These are phyloP conservation scores for Trichonephila clavata DNA, from an alignment of 1,140 invertebrate species.

Conservation along the genomic window DNA sequence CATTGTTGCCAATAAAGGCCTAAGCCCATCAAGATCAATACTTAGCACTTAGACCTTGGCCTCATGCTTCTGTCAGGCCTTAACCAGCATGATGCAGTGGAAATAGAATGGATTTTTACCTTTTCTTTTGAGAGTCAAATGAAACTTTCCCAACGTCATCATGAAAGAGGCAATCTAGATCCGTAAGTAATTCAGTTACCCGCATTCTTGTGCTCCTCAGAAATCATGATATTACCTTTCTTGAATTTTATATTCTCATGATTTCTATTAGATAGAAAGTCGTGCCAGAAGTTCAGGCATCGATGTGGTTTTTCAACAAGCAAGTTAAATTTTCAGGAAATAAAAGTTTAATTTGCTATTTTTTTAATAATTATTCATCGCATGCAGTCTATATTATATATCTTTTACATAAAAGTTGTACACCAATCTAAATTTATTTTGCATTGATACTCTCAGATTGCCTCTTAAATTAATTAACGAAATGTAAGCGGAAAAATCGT, in stretches of 20 bases:
- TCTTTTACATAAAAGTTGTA: too few species aligned
- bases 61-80: conserved; percentile 34
- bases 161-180: conserved; percentile 40
- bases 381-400: too few species aligned
- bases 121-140: conserved; percentile 51
- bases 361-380: too few species aligned
- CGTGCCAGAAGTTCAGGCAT: too few species aligned
- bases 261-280: neutral
- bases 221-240: neutral
- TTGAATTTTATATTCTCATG: neutral
- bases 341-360: too few species aligned
- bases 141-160: conserved; percentile 53
- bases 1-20: conserved; percentile 76
- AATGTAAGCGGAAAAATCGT: too few species aligned
- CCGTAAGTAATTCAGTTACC: conserved; percentile 24
- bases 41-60: conserved; percentile 65
- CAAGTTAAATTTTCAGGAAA: too few species aligned
- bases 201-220: conserved; percentile 7
- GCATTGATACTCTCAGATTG: too few species aligned
- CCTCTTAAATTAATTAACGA: too few species aligned
- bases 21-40: conserved; percentile 71
- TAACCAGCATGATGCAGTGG: conserved; percentile 67
- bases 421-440: too few species aligned
- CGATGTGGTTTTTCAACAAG: too few species aligned
- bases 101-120: conserved; percentile 44